A percentile compares a stretch with the other conserved stretches of the same genome.
Evolutionary conservation across 2,888 invertebrate species (phyloP).

Genomic region (Rutpela maculata): DNA sequence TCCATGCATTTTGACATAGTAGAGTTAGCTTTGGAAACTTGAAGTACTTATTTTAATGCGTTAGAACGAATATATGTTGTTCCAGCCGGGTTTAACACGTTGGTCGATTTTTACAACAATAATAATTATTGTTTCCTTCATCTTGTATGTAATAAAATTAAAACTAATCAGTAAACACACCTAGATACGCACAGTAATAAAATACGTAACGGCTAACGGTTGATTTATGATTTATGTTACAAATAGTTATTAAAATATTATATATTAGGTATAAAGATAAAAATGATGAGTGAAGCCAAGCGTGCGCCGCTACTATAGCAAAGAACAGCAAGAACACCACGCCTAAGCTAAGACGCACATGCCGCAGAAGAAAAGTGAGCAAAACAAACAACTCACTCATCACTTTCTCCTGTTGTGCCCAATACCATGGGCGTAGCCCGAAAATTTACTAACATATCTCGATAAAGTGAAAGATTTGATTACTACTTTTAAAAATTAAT

Average conservation of each 20-base stretch:
- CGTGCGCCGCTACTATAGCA: neutral
- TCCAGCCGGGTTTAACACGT: too few relatives aligned
- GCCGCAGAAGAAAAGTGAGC: slow-evolving; percentile 7
- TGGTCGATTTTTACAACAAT: neutral
- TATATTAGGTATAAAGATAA: slow-evolving; percentile 7
- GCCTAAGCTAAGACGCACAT: neutral
- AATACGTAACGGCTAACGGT: neutral
- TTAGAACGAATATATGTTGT: too few relatives aligned
- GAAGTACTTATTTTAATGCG: too few relatives aligned
- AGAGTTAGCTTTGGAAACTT: too few relatives aligned
- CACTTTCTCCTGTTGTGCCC: slow-evolving; percentile 1
- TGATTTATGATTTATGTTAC: neutral
- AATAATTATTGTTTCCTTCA: neutral
- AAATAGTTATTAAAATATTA: neutral
- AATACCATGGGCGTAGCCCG: neutral
- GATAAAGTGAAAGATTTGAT: neutral
- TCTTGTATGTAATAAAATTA: neutral
- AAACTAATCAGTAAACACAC: neutral
- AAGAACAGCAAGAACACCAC: neutral
- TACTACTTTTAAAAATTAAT: neutral
- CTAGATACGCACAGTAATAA: neutral
- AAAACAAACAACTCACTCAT: neutral
- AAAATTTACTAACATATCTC: neutral
- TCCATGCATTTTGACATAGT: too few relatives aligned
- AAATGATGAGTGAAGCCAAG: neutral